A percentile compares a stretch with the other conserved stretches of the same genome.
These are phyloP conservation scores for Protonibea diacanthus DNA, from an alignment of 2,797 vertebrate genomes.

Conservation along the genomic window DNA sequence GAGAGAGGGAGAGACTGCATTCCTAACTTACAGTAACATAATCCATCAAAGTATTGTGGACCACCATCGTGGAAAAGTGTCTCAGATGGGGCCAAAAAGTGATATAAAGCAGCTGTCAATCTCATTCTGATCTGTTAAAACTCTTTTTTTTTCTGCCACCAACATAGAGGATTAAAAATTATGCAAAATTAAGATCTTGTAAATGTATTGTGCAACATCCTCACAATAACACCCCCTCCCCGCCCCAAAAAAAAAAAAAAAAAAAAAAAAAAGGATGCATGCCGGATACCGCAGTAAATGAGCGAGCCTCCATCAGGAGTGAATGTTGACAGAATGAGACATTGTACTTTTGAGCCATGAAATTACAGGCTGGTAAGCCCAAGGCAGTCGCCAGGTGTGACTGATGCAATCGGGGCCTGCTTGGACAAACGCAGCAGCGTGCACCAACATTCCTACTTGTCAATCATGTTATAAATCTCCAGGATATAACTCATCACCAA, in stretches of 20 bases:
- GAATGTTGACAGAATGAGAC: conserved; percentile 89
- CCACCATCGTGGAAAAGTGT: conserved; percentile 38
- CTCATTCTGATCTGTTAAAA: conserved; percentile 12
- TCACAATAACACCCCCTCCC: neutral
- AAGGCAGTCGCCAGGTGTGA: conserved; percentile 91
- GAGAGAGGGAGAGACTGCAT: conserved; percentile 5
- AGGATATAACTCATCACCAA: conserved; percentile 64
- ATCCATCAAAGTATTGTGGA: conserved; percentile 23
- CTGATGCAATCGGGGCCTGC: conserved; percentile 88
- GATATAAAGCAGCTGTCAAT: conserved; percentile 47
- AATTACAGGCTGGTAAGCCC: conserved; percentile 89
- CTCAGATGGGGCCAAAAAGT: conserved; percentile 5
- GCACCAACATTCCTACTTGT: conserved; percentile 79
- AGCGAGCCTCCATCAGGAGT: conserved; percentile 79
- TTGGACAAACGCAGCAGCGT: conserved; percentile 83
- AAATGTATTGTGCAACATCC: conserved; percentile 28
- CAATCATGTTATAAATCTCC: conserved; percentile 74
- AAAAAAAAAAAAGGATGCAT: conserved; percentile 32
- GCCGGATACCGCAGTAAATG: conserved; percentile 70
- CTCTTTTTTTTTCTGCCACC: neutral
- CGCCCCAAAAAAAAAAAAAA: no score
- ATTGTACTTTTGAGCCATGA: conserved; percentile 88
- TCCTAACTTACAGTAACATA: conserved; percentile 12
- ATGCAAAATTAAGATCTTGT: conserved; percentile 14
- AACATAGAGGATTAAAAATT: conserved; percentile 13